These are phyloP conservation scores for Dromococcyx pavoninus DNA, from an alignment of 2,797 vertebrate species.

Conservation along the genomic window DNA sequence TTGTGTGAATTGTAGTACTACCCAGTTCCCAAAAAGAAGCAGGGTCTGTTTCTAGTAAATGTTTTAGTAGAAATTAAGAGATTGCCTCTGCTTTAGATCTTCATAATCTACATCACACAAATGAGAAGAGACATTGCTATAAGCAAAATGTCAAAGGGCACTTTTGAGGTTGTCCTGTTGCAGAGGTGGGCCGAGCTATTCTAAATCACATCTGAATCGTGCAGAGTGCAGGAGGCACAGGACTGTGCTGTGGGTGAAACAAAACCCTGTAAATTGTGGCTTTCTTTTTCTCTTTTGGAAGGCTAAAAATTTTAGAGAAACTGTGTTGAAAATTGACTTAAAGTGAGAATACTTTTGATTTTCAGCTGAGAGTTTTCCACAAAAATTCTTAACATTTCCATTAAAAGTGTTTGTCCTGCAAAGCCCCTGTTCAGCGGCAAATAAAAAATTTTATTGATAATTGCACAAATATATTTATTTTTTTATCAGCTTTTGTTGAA, in stretches of 20 bases:
- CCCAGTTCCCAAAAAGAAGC: background rate
- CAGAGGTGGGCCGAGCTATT: background rate
- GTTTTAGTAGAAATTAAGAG: constrained; percentile 6
- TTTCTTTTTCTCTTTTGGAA: background rate
- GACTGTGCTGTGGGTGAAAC: background rate
- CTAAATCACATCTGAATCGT: background rate
- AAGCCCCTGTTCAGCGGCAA: background rate
- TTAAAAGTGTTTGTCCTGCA: background rate
- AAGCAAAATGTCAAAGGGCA: background rate
- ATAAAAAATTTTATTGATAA: background rate
- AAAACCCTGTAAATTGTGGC: background rate
- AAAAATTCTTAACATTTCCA: background rate
- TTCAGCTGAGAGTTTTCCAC: background rate
- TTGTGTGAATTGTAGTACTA: background rate
- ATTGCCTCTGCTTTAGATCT: background rate
- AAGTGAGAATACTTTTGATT: background rate
- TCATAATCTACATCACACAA: background rate
- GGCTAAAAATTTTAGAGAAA: background rate
- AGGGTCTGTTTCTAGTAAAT: constrained; percentile 8
- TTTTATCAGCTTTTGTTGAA: background rate
- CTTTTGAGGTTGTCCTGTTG: background rate
- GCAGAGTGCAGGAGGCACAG: background rate
- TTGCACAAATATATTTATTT: background rate
- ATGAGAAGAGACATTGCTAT: background rate
- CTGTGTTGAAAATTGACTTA: background rate